Conservation (phyloP, 92 coral and sea anemone genomes). For the Ricordea florida region DNA sequence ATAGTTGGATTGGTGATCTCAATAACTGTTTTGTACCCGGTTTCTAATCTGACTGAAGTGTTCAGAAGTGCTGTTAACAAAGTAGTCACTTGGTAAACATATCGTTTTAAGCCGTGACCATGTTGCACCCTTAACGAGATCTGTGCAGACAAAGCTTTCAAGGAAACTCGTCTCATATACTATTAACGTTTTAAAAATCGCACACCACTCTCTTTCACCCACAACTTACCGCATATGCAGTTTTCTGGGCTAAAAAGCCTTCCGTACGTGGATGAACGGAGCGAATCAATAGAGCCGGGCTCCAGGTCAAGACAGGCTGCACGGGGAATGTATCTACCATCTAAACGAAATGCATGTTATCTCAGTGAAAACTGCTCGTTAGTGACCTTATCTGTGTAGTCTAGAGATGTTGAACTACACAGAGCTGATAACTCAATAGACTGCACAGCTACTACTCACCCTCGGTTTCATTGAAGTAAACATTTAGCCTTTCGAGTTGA, state of each 20-base stretch:
- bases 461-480: slow-evolving; percentile 76
- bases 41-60: no score
- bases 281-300: slow-evolving; percentile 88
- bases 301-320: slow-evolving; percentile 89
- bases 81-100: no score
- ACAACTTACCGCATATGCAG: slow-evolving; percentile 81
- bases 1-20: no score
- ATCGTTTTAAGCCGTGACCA: no score
- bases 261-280: slow-evolving; percentile 84
- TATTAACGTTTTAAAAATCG: no score
- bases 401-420: no score
- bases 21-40: no score
- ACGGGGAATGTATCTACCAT: slow-evolving; percentile 90
- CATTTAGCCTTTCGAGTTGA: slow-evolving; percentile 73
- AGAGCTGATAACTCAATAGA: not conserved
- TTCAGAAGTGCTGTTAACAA: no score
- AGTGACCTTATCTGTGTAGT: not conserved
- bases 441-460: slow-evolving; percentile 31
- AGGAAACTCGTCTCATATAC: no score
- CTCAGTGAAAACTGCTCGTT: not conserved
- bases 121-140: no score
- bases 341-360: slow-evolving; percentile 36
- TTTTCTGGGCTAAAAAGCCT: slow-evolving; percentile 83
- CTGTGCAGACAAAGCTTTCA: no score
- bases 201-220: no score